These are phyloP conservation scores for Bothrops alternatus DNA, from an alignment of 2,797 vertebrate genomes.

Conservation along the genomic window DNA sequence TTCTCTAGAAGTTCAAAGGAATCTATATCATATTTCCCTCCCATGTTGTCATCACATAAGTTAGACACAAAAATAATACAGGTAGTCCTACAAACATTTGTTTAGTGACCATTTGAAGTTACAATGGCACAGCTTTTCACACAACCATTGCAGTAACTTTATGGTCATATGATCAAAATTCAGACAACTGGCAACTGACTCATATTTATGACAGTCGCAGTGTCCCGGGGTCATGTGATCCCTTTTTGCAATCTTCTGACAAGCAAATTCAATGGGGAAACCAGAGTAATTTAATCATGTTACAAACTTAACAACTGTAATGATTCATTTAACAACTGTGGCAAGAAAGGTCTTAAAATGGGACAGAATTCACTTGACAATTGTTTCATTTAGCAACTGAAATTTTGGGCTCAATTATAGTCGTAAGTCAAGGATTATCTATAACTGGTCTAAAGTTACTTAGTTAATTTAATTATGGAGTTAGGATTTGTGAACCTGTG, in stretches of 20 bases:
- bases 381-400: no score
- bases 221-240: not conserved
- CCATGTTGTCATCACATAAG: not conserved
- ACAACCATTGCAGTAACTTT: no score
- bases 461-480: not conserved
- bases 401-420: no score
- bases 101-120: not conserved
- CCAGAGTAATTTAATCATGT: no score
- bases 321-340: no score
- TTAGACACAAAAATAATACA: not conserved
- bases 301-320: no score
- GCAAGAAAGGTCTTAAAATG: no score
- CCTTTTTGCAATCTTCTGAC: no score
- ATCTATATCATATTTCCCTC: not conserved
- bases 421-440: no score
- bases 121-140: not conserved
- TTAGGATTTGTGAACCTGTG: not conserved
- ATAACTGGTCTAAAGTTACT: not conserved
- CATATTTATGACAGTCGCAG: not conserved
- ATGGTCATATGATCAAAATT: not conserved
- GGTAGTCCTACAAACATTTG: not conserved
- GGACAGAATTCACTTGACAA: no score
- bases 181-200: not conserved
- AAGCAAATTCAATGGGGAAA: no score
- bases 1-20: not conserved